Evolutionary conservation across 1,140 invertebrate species (phyloP), one percentile per base, ranked within the genome.

Genomic region (Philopotamus ludificatus): DNA sequence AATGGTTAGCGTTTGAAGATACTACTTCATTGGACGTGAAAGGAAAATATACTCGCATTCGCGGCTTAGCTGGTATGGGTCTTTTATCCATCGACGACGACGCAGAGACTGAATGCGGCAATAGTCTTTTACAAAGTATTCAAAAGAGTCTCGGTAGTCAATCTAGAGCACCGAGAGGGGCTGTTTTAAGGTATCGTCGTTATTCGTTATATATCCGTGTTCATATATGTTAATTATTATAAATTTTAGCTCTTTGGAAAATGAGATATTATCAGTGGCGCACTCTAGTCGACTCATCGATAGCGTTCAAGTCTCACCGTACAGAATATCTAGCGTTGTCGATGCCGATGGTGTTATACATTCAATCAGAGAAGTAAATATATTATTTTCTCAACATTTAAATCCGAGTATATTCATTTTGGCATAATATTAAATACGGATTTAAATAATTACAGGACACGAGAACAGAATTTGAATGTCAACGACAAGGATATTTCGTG

Each of bases 1-100:
- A 84, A 8, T 92, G 89, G 89, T 83, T 92, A 25, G 87, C 89
- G 39, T 91, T 90, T 71, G 90, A 92, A 71, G 90, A 92, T 73
- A 76, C 84, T 20, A 86, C 81, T 1, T 86, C 87, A 42, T 80
- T 88, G 9, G 84, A 86, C 71, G 90, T 91, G 60, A 92, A 92
- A 78, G 89, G 89, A 1, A 84, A 84, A 72, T 84, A 84, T 71
- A 74, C 78, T 0, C 74, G 83, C 28, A 78, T 84, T 4, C 74
- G 83, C 7, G 82, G 81, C 1, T 71, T 84, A 2, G 82, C 81
- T 2, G 83, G 83, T n/a, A 67, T 85, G 12, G 83, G 81, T 8
- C 67, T 85, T 25, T 77, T 80, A 41, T 60, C 76, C 0, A 75
- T 79, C 0, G 80, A 83, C 47, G 75, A 76, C 7, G 80, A 81